These are phyloP conservation scores for Phaonia tiefii DNA, from an alignment of 2,888 invertebrate species.

Conservation along the genomic window DNA sequence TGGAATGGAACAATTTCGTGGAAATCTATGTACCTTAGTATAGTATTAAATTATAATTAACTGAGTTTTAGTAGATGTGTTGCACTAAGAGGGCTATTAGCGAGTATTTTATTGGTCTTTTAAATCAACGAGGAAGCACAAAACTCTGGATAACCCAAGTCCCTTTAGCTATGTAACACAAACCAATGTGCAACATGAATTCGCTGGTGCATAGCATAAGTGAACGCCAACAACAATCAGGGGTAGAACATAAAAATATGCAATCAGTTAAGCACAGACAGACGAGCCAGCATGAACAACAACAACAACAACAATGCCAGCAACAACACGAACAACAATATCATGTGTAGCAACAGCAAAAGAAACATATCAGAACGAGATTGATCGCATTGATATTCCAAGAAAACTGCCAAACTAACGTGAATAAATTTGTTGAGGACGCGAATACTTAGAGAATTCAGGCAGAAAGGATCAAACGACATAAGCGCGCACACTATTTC, in stretches of 20 bases:
- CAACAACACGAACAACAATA: constrained; percentile 42
- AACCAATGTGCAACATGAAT: background rate
- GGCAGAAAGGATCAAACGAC: constrained; percentile 62
- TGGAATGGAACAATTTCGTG: too few relatives aligned
- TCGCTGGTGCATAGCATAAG: background rate
- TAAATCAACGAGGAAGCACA: too few relatives aligned
- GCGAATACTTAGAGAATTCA: constrained; percentile 1
- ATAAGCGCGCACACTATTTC: constrained; percentile 52
- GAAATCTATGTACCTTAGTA: too few relatives aligned
- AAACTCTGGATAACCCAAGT: background rate
- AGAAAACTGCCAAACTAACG: constrained; percentile 73
- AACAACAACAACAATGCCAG: constrained; percentile 13
- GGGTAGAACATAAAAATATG: constrained; percentile 73
- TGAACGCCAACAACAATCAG: constrained; percentile 39
- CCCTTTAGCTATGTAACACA: background rate
- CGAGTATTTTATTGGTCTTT: too few relatives aligned
- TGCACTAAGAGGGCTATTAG: too few relatives aligned
- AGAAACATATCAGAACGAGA: constrained; percentile 69
- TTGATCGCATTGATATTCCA: constrained; percentile 79
- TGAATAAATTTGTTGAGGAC: constrained; percentile 68
- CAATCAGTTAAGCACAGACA: constrained; percentile 73
- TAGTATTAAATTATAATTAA: too few relatives aligned
- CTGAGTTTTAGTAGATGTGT: too few relatives aligned
- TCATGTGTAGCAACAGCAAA: constrained; percentile 16
- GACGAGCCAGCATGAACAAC: constrained; percentile 33